These are phyloP conservation scores for Chrysochloris asiatica DNA, from an alignment of 2,113 vertebrate genomes.

Conservation along the genomic window DNA sequence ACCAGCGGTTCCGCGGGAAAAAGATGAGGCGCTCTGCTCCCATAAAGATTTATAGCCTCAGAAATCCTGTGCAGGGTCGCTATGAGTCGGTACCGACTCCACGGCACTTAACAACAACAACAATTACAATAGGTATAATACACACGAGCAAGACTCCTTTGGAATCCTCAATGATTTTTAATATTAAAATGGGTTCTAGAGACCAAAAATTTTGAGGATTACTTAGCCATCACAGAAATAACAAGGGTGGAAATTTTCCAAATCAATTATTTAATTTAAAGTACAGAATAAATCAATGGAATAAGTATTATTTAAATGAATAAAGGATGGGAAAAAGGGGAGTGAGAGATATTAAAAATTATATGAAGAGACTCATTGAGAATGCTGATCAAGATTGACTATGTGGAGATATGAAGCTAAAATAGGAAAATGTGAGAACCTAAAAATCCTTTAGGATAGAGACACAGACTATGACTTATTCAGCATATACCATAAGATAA, in stretches of 20 bases:
- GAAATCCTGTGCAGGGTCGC: too few species aligned
- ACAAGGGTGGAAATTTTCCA: neutral
- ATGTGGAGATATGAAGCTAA: neutral
- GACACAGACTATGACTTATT: neutral
- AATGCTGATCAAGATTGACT: neutral
- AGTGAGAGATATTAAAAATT: neutral
- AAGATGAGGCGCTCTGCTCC: too few species aligned
- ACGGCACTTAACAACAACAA: too few species aligned
- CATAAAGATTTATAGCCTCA: too few species aligned
- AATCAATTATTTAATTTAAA: constrained; percentile 8
- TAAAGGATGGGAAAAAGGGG: neutral
- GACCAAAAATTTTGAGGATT: neutral
- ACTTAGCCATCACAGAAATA: neutral
- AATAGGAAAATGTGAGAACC: neutral
- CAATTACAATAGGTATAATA: neutral
- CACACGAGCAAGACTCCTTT: constrained; percentile 21
- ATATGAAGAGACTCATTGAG: neutral
- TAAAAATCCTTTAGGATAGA: neutral
- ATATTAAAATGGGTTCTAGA: neutral
- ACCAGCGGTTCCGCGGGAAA: too few species aligned
- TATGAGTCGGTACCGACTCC: too few species aligned
- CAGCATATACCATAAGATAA: neutral
- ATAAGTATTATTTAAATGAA: neutral
- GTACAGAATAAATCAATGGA: neutral
- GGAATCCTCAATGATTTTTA: neutral